Evolutionary conservation across 2,113 vertebrate species (phyloP), one percentile per base, ranked within the genome.

Genomic region (Eleginops maclovinus): DNA sequence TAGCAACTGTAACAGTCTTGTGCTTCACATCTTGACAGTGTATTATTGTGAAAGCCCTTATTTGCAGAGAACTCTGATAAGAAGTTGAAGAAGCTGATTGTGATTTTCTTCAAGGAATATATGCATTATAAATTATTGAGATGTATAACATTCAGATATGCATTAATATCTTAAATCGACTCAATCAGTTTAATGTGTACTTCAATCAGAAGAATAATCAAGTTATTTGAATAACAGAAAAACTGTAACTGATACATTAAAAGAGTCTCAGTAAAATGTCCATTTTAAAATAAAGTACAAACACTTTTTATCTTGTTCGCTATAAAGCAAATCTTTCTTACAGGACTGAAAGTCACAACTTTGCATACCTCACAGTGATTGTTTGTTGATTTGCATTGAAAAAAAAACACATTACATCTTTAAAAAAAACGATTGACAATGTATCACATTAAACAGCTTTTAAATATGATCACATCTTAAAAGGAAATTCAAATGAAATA

Each of bases 391-490:
- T 90, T 84, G 61, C 55, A 75, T 81, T 67, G 69, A 49, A 72
- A 68, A 79, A 53, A 7, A 22, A 8, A 51, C 63, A 81, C 59
- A 81, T 56, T 44, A 74, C 36, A 59, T 75, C 22, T 28, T 74
- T 72, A 16, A 64, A 79, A 89, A 59, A 73, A 74, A 61, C 8
- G 62, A 81, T 49, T 79, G 67, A 79, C 85, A 66, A 73, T 79
- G 47, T 26, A 64, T 79, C 75, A 88, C 79, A 81, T 82, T 72
- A 8, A 73, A 72, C 31, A 53, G 36, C 40, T 79, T 75, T 71
- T 56, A 67, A 81, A 77, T 67, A 83, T 54, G 55, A 85, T 90
- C 82, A 91, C 71, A 83, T 89, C 81, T 82, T 26, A 74, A 83
- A 75, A 77, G 70, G 62, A 58, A 68, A 78, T 61, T 59, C 15